A percentile compares a stretch with the other conserved stretches of the same genome.
Conservation (phyloP, 2,797 vertebrate genomes). For the Gymnothorax reevesii region DNA sequence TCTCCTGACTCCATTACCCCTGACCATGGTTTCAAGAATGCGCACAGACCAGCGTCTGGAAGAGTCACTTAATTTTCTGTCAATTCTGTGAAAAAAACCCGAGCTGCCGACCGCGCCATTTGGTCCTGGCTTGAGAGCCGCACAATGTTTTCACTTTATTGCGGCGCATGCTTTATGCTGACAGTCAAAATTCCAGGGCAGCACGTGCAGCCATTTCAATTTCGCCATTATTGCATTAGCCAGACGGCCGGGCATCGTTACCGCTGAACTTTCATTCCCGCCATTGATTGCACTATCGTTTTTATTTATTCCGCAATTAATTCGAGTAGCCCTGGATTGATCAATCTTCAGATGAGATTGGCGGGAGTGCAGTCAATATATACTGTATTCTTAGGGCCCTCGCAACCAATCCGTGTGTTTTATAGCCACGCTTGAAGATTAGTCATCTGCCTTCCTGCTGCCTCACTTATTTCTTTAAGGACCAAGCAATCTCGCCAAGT, state of each 20-base stretch:
- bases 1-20: not conserved
- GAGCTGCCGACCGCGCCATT: not conserved
- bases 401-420: slow-evolving; percentile 67
- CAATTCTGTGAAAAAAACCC: slow-evolving; percentile 9
- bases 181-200: slow-evolving; percentile 86
- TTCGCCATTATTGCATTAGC: slow-evolving; percentile 91
- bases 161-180: slow-evolving; percentile 80
- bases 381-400: slow-evolving; percentile 65
- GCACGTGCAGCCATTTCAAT: slow-evolving; percentile 81
- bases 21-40: not conserved
- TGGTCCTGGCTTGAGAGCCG: not conserved
- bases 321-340: slow-evolving; percentile 83
- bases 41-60: not conserved
- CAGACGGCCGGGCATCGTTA: slow-evolving; percentile 81
- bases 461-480: slow-evolving; percentile 60
- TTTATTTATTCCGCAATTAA: slow-evolving; percentile 92
- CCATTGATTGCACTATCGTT: slow-evolving; percentile 80
- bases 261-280: slow-evolving; percentile 80
- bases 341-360: slow-evolving; percentile 83
- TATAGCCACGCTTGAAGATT: slow-evolving; percentile 68
- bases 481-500: slow-evolving; percentile 54
- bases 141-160: not conserved
- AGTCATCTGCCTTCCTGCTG: slow-evolving; percentile 65
- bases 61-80: slow-evolving; percentile 12
- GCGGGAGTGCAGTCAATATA: slow-evolving; percentile 74